These are phyloP conservation scores for Caerostris extrusa DNA, from an alignment of 1,140 invertebrate species.

Conservation along the genomic window DNA sequence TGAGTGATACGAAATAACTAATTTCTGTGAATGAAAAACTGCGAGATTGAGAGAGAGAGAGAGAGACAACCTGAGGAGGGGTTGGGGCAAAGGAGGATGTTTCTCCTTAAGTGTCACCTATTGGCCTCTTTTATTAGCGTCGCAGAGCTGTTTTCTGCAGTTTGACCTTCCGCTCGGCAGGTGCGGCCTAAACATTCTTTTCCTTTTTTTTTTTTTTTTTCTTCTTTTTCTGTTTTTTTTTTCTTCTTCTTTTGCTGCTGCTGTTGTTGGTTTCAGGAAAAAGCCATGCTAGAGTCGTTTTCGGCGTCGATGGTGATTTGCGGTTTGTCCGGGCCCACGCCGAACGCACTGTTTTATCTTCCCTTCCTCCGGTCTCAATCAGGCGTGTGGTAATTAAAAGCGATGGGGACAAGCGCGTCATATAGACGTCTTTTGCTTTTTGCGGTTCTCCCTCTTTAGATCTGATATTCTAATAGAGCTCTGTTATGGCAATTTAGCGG, in stretches of 20 bases:
- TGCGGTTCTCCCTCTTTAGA: too few relatives aligned
- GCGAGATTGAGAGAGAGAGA: too few relatives aligned
- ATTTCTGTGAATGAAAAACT: too few relatives aligned
- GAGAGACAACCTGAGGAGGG: neutral
- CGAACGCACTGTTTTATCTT: conserved; percentile 1
- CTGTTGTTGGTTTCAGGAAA: neutral
- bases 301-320: conserved; percentile 33
- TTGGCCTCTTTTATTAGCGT: conserved; percentile 53
- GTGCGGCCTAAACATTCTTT: conserved; percentile 36
- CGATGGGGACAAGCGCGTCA: conserved; percentile 4
- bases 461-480: too few relatives aligned
- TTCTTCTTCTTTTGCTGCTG: neutral
- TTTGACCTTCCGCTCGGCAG: conserved; percentile 44
- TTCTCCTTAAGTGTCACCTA: conserved; percentile 35
- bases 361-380: conserved; percentile 5
- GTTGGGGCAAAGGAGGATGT: neutral
- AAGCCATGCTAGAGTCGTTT: neutral
- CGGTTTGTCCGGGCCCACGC: conserved; percentile 9
- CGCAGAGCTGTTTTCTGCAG: conserved; percentile 11
- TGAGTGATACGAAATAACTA: too few relatives aligned
- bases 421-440: neutral
- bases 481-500: too few relatives aligned
- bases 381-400: conserved; percentile 20
- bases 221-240: neutral
- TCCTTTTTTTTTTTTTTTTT: neutral